These are phyloP conservation scores for Leptocoma aspasia DNA, from an alignment of 2,113 vertebrate genomes.

Conservation along the genomic window DNA sequence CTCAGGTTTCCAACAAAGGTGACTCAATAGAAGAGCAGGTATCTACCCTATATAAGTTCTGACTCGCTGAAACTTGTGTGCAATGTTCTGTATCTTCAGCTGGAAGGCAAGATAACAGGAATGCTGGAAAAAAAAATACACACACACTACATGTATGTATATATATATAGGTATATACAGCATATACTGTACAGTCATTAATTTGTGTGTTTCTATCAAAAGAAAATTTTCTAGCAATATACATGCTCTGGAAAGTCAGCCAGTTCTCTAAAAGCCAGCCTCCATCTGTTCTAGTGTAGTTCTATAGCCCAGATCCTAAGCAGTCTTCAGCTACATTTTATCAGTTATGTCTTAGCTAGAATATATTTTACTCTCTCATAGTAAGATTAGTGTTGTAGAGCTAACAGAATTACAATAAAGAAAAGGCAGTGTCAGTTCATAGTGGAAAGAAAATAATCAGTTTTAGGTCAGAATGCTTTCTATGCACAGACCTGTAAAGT, in stretches of 20 bases:
- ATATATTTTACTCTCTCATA: not conserved
- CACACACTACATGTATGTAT: too few species aligned
- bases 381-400: not conserved
- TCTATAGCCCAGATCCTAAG: not conserved
- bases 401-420: not conserved
- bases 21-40: not conserved
- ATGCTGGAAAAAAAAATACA: not conserved
- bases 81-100: not conserved
- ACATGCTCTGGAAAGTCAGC: not conserved
- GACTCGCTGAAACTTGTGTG: not conserved
- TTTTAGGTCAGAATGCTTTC: not conserved
- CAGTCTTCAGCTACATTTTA: not conserved
- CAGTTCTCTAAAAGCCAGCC: not conserved
- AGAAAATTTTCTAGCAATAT: not conserved
- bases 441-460: not conserved
- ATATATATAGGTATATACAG: too few species aligned
- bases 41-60: not conserved
- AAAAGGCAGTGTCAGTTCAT: not conserved
- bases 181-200: not conserved
- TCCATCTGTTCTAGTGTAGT: not conserved
- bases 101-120: not conserved
- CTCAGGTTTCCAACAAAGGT: not conserved
- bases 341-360: not conserved
- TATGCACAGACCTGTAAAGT: not conserved
- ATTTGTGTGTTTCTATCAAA: not conserved